Evolutionary conservation across 2,888 invertebrate genomes (phyloP).

Genomic region (Xestoiulus laeticollis): DNA sequence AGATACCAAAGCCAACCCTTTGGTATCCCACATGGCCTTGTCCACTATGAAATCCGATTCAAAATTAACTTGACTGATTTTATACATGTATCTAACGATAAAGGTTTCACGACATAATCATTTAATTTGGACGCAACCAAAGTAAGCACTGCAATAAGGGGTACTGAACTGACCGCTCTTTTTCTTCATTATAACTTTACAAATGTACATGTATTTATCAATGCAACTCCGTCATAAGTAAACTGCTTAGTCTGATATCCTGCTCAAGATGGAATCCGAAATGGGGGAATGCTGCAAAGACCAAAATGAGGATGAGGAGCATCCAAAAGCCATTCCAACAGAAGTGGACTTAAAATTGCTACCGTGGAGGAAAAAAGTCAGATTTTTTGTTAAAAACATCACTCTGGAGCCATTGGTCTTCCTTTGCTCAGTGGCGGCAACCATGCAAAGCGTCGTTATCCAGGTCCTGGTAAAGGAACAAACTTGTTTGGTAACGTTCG

Average conservation of each 20-base stretch:
- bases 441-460: slow-evolving; percentile 45
- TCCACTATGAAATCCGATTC: neutral
- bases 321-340: neutral
- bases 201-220: neutral
- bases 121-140: neutral
- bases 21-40: neutral
- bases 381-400: neutral
- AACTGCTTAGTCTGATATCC: neutral
- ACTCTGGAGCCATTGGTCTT: slow-evolving; percentile 45
- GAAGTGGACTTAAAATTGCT: neutral
- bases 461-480: slow-evolving; percentile 34
- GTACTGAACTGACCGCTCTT: neutral
- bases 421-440: neutral
- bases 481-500: slow-evolving; percentile 33
- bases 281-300: neutral
- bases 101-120: neutral
- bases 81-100: neutral
- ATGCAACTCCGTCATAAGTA: neutral
- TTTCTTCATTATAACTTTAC: neutral
- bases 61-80: neutral
- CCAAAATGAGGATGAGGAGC: neutral
- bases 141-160: neutral
- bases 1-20: neutral
- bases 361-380: neutral
- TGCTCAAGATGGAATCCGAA: neutral